Conservation (phyloP, 2,797 vertebrate genomes). For the Menidia menidia region DNA sequence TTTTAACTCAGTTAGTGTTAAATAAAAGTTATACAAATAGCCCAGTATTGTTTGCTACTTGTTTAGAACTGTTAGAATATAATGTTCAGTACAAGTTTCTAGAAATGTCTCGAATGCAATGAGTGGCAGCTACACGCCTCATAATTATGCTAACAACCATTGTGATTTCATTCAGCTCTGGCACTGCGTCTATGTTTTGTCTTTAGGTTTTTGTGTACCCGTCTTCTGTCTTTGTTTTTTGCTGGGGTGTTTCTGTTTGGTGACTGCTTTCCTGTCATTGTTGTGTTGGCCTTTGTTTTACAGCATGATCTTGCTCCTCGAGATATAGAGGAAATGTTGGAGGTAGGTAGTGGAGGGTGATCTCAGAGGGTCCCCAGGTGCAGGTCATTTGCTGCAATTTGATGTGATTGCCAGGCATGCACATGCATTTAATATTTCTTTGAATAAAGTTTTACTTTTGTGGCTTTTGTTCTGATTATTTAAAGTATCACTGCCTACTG, state of each 20-base stretch:
- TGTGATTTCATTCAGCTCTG: slow-evolving; percentile 14
- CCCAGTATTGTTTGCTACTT: not conserved
- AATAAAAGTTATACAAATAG: not conserved
- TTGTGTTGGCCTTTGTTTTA: slow-evolving; percentile 75
- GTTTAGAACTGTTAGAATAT: not conserved
- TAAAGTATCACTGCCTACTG: slow-evolving; percentile 35
- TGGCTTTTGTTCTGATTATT: slow-evolving; percentile 51
- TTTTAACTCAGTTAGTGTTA: not conserved
- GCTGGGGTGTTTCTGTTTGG: slow-evolving; percentile 68
- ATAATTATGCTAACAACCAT: slow-evolving; percentile 20
- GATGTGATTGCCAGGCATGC: slow-evolving; percentile 51
- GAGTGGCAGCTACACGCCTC: not conserved
- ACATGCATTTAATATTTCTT: slow-evolving; percentile 55
- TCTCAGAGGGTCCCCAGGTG: slow-evolving; percentile 41
- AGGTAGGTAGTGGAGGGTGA: slow-evolving; percentile 77
- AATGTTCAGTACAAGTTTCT: too few species aligned
- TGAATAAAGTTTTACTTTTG: slow-evolving; percentile 49
- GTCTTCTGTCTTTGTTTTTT: slow-evolving; percentile 50
- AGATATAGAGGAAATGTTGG: slow-evolving; percentile 85
- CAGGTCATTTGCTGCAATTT: slow-evolving; percentile 51
- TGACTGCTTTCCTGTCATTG: slow-evolving; percentile 74
- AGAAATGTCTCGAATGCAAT: not conserved
- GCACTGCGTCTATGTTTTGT: slow-evolving; percentile 37
- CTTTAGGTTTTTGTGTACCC: slow-evolving; percentile 45
- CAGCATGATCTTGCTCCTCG: slow-evolving; percentile 82